phyloP scores from a whole-genome alignment of 2,113 vertebrate genomes.

The Solea solea region DNA sequence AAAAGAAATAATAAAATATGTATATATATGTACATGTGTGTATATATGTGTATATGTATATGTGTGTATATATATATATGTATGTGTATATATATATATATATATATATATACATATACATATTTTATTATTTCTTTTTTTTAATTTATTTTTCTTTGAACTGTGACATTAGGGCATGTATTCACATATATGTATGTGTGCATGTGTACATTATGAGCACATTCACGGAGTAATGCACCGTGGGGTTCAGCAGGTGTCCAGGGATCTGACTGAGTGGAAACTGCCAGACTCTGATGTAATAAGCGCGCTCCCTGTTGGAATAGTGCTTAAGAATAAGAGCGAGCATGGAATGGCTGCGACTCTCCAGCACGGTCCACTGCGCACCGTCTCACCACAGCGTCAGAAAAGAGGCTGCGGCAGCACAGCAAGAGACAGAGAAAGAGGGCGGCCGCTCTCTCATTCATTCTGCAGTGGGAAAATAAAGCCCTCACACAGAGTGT shows the following conservation, averaged over 20 bases:
- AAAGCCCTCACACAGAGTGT: slow-evolving; percentile 43
- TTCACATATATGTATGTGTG: slow-evolving; percentile 11
- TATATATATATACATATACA: too few relatives aligned
- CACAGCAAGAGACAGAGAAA: slow-evolving; percentile 46
- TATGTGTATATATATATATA: too few relatives aligned
- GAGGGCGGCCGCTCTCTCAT: slow-evolving; percentile 18
- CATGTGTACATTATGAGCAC: background rate
- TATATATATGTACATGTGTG: too few relatives aligned
- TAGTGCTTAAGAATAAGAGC: slow-evolving; percentile 51
- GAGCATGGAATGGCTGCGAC: slow-evolving; percentile 43
- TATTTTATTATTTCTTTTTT: too few relatives aligned
- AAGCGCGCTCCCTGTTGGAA: slow-evolving; percentile 55
- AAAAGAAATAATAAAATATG: too few relatives aligned
- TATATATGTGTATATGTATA: too few relatives aligned
- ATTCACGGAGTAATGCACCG: slow-evolving; percentile 30
- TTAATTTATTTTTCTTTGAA: too few relatives aligned
- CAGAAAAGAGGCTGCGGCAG: slow-evolving; percentile 53
- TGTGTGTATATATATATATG: too few relatives aligned
- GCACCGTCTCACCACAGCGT: slow-evolving; percentile 46
- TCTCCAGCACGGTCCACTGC: slow-evolving; percentile 30
- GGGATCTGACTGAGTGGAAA: slow-evolving; percentile 40
- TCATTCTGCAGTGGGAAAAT: slow-evolving; percentile 29
- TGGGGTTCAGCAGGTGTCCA: slow-evolving; percentile 29
- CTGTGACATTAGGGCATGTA: background rate
- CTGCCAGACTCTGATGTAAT: slow-evolving; percentile 36